Base-by-base conservation (phyloP, 2,797 vertebrate genomes). In the Typhlichthys eigenmanni region DNA sequence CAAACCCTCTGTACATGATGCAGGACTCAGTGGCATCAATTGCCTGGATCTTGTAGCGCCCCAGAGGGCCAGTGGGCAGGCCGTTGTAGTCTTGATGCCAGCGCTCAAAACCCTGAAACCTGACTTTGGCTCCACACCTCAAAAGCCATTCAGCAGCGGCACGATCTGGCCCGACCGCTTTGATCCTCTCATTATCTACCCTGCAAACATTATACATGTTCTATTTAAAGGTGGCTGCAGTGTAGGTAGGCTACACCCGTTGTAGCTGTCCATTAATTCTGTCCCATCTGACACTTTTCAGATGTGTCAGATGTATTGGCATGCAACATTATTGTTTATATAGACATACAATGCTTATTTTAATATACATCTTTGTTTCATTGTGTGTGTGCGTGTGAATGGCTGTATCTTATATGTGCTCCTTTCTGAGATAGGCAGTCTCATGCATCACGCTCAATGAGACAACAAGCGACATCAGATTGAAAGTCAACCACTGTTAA, bases 111-210 rank as follows among this genome's bases (percentile, higher is more conserved):
- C 95, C 96, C 5, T 87, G 82, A 63, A 93, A 99, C 16, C 94
- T 86, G 13, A 98, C 96, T 75, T 88, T 85, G 8, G 96, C 97
- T 0, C 98, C 97, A 1, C 98, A 99, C 5, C 97, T 94, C 73
- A 98, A 84, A 56, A 99, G 93, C 97, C 98, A 99, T 79, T 99
- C 98, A 0, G 97, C 94, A 0, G 98, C 96, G 0, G 97, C 97
- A 51, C 95, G 89, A 74, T 99, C 95, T 0, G 97, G 96, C 1
- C 97, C 98, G 0, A 94, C 92, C 0, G 91, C 90, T 53, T 86
- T 90, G 67, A 99, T 98, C 11, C 96, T 92, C 9, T 98, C 96
- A 0, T 95, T 68, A 84, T 99, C 98, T 65, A 99, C 97, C 80
- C 97, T 99, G 85, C 47, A 29, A 34, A 50, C 16, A 6, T 8